These are phyloP conservation scores for Bombylius discolor DNA, from an alignment of 2,888 invertebrate species.

Conservation along the genomic window DNA sequence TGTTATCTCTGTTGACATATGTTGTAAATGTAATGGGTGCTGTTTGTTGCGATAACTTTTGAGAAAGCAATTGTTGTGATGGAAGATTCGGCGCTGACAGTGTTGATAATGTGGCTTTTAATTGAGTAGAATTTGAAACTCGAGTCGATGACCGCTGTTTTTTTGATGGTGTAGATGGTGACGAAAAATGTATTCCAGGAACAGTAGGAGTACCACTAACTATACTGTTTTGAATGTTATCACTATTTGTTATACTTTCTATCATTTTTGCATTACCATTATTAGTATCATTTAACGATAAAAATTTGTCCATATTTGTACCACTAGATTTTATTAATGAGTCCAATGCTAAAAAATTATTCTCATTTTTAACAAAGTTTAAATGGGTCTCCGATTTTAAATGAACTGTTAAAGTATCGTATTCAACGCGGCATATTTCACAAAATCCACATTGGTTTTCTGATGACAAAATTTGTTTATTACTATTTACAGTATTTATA, in stretches of 20 bases:
- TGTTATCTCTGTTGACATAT: too few species aligned
- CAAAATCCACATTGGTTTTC: slow-evolving; percentile 53
- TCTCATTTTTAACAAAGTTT: slow-evolving; percentile 57
- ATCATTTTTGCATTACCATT: too few species aligned
- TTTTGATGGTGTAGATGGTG: neutral
- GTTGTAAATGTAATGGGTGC: too few species aligned
- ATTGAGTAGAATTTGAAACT: neutral
- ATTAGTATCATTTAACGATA: neutral
- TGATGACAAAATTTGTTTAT: slow-evolving; percentile 18
- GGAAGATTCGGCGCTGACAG: too few species aligned
- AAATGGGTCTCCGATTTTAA: slow-evolving; percentile 60
- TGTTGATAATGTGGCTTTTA: neutral
- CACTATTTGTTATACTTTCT: too few species aligned
- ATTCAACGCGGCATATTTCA: slow-evolving; percentile 67
- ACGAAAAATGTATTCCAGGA: too few species aligned
- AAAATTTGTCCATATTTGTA: slow-evolving; percentile 40
- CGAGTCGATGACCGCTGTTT: neutral
- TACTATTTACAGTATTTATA: slow-evolving; percentile 9
- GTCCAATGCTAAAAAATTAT: slow-evolving; percentile 62
- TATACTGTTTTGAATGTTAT: too few species aligned
- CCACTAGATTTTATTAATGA: slow-evolving; percentile 51
- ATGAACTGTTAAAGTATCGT: slow-evolving; percentile 55
- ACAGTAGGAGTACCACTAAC: too few species aligned
- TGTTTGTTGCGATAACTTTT: too few species aligned
- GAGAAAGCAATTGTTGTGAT: neutral